Evolutionary conservation across 2,113 vertebrate genomes (phyloP).

Genomic region (Tor tambroides): DNA sequence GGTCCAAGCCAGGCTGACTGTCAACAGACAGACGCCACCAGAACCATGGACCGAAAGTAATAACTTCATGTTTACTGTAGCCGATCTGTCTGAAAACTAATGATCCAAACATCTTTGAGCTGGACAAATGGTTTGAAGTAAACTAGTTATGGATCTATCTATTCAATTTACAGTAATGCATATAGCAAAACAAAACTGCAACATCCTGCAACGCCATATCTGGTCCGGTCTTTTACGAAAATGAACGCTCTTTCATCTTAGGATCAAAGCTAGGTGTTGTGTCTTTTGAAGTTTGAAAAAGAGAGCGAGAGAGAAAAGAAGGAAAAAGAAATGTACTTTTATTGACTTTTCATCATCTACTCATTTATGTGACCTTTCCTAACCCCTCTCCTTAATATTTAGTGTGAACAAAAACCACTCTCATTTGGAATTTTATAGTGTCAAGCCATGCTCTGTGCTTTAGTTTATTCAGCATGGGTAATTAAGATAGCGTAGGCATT

Average conservation of each 20-base stretch:
- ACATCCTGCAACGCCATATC: slow-evolving; percentile 41
- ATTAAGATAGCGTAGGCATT: slow-evolving; percentile 29
- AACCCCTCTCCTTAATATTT: neutral
- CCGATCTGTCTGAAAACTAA: slow-evolving; percentile 5
- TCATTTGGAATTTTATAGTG: neutral
- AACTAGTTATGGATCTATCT: neutral
- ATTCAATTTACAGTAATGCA: slow-evolving; percentile 32
- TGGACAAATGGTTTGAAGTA: neutral
- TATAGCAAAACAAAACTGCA: slow-evolving; percentile 41
- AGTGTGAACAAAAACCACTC: neutral
- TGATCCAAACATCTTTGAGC: neutral
- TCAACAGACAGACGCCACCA: slow-evolving; percentile 63
- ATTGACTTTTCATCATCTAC: slow-evolving; percentile 48
- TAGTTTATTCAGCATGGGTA: neutral
- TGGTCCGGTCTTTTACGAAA: slow-evolving; percentile 48
- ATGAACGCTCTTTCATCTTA: slow-evolving; percentile 57
- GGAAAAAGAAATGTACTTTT: slow-evolving; percentile 43
- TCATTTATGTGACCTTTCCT: neutral
- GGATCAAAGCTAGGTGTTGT: slow-evolving; percentile 54
- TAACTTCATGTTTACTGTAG: neutral
- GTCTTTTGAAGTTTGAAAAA: slow-evolving; percentile 41
- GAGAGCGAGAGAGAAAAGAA: slow-evolving; percentile 35
- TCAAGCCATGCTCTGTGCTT: neutral
- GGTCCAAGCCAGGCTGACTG: slow-evolving; percentile 64
- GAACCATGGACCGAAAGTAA: neutral